A percentile compares a stretch with the other conserved stretches of the same genome.
Evolutionary conservation across 2,888 invertebrate species (phyloP).

Genomic region (Junonia oenone): DNA sequence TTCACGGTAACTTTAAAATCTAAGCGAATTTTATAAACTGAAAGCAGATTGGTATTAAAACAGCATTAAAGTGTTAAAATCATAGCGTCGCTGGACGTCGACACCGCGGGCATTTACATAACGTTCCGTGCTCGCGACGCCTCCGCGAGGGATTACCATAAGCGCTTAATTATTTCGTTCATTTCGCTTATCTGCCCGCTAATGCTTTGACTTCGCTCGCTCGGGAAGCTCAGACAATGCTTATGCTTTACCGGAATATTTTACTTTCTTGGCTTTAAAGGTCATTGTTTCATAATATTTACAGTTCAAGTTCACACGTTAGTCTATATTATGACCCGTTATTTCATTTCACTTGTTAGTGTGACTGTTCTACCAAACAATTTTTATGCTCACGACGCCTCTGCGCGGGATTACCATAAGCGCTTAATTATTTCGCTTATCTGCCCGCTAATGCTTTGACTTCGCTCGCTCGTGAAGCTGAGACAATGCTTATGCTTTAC

Average conservation of each 20-base stretch:
- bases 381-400: too few relatives aligned
- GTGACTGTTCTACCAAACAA: too few relatives aligned
- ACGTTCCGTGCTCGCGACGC: slow-evolving; percentile 21
- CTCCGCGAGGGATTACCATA: slow-evolving; percentile 27
- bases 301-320: background rate
- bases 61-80: slow-evolving; percentile 16
- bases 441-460: slow-evolving; percentile 29
- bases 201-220: slow-evolving; percentile 26
- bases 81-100: slow-evolving; percentile 9
- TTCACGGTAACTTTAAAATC: background rate
- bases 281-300: background rate
- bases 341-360: background rate
- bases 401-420: slow-evolving; percentile 31
- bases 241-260: slow-evolving; percentile 24
- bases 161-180: slow-evolving; percentile 27
- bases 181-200: slow-evolving; percentile 28
- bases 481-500: slow-evolving; percentile 27
- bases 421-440: slow-evolving; percentile 28
- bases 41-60: slow-evolving; percentile 16
- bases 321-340: background rate
- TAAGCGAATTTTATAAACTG: slow-evolving; percentile 4
- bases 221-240: slow-evolving; percentile 19
- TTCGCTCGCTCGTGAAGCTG: slow-evolving; percentile 18
- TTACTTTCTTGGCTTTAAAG: background rate
- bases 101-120: slow-evolving; percentile 23